A percentile compares a stretch with the other conserved stretches of the same genome.
Evolutionary conservation across 2,113 vertebrate species (phyloP).

Genomic region (Mustela lutreola): DNA sequence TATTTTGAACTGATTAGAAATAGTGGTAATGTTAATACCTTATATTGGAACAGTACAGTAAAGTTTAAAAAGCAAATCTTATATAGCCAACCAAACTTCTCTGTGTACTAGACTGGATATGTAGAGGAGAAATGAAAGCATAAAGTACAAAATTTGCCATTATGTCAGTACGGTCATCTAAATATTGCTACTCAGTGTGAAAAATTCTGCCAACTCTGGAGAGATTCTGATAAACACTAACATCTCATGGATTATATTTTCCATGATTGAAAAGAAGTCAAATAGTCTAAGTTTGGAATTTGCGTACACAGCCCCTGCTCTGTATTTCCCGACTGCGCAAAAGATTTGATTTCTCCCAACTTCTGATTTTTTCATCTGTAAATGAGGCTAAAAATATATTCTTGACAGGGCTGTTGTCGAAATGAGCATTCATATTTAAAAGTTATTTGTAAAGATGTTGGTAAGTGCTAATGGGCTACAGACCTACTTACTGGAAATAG

Average conservation of each 20-base stretch:
- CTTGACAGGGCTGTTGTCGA: not conserved
- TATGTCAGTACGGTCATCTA: not conserved
- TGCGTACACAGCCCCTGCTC: not conserved
- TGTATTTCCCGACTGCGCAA: not conserved
- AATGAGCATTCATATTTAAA: not conserved
- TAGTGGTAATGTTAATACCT: not conserved
- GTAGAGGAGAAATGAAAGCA: not conserved
- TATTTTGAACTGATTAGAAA: conserved; percentile 16
- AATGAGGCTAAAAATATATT: not conserved
- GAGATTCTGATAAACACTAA: not conserved
- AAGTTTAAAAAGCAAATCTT: not conserved
- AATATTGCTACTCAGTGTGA: not conserved
- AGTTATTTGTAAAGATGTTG: not conserved
- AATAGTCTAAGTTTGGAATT: not conserved
- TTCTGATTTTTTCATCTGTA: conserved; percentile 4
- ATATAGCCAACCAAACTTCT: not conserved
- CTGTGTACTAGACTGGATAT: not conserved
- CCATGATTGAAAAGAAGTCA: not conserved
- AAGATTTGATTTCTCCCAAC: not conserved
- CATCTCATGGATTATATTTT: not conserved
- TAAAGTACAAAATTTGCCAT: not conserved
- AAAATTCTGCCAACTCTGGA: not conserved
- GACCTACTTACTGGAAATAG: not conserved
- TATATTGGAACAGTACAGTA: not conserved
- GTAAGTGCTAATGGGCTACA: not conserved